These are phyloP conservation scores for Drosophila yakuba DNA, from an alignment of 1,140 invertebrate species.

Conservation along the genomic window DNA sequence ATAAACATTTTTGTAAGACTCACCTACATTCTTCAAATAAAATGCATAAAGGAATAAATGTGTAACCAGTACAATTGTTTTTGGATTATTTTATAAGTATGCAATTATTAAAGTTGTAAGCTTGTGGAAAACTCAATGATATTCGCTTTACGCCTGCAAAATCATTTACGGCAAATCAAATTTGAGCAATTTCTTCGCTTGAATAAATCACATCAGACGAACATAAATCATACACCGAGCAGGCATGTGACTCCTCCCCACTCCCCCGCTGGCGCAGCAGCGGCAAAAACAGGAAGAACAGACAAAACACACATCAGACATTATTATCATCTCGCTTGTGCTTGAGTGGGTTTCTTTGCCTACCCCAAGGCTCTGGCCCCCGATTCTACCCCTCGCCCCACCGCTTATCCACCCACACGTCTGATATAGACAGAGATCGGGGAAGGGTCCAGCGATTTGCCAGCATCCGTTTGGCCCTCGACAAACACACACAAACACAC, in stretches of 20 bases:
- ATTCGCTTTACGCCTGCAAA: conserved; percentile 8
- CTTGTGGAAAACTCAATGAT: neutral
- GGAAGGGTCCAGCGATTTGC: conserved; percentile 60
- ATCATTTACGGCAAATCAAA: conserved; percentile 77
- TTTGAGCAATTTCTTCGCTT: conserved; percentile 76
- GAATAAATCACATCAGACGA: conserved; percentile 83
- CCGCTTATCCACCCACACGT: conserved; percentile 41
- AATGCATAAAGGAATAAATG: too few species aligned
- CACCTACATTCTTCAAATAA: too few species aligned
- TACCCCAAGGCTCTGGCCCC: conserved; percentile 44
- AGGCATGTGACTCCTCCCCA: conserved; percentile 17
- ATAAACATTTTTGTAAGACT: too few species aligned
- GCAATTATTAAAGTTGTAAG: neutral
- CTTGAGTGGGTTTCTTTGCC: conserved; percentile 79
- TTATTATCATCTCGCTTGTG: conserved; percentile 84
- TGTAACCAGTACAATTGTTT: too few species aligned
- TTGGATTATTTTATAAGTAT: too few species aligned
- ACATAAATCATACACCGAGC: conserved; percentile 77
- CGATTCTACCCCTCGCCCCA: neutral
- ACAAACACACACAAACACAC: neutral
- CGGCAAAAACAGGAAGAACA: conserved; percentile 53
- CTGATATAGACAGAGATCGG: conserved; percentile 66
- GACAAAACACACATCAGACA: conserved; percentile 81
- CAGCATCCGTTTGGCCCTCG: conserved; percentile 51
- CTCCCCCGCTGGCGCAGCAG: conserved; percentile 28